Conservation (phyloP, 2,113 vertebrate species). For the Hirundichthys speculiger region DNA sequence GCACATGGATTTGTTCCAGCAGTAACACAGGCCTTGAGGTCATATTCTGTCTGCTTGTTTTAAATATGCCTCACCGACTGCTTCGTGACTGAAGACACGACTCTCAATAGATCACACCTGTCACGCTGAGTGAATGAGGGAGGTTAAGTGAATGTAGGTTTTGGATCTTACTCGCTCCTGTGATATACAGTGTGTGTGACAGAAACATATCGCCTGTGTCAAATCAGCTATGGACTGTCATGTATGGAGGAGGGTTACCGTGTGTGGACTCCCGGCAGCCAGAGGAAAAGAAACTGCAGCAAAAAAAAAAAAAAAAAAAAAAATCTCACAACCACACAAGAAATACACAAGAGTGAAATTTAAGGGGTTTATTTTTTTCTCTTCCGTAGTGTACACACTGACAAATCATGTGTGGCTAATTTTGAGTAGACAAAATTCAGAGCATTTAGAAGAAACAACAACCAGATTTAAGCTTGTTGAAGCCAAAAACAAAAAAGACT, state of each 20-base stretch:
- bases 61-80: constrained; percentile 5
- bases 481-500: no score
- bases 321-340: background rate
- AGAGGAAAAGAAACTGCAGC: constrained; percentile 32
- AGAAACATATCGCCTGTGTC: background rate
- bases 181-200: constrained; percentile 1
- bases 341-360: constrained; percentile 11
- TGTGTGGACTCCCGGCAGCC: constrained; percentile 9
- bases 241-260: background rate
- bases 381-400: constrained; percentile 39
- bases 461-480: background rate
- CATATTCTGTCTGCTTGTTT: constrained; percentile 28
- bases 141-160: constrained; percentile 41
- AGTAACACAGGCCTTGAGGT: constrained; percentile 14
- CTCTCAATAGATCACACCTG: constrained; percentile 39
- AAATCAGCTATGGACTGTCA: constrained; percentile 20
- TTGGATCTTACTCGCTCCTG: constrained; percentile 14
- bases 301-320: no score
- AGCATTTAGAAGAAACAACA: constrained; percentile 22
- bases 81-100: constrained; percentile 19
- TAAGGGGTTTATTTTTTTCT: constrained; percentile 38
- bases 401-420: constrained; percentile 40
- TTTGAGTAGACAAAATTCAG: constrained; percentile 24
- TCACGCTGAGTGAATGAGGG: constrained; percentile 40
- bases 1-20: constrained; percentile 14